phyloP scores from a whole-genome alignment of 2,797 vertebrate genomes.

The Poeciliopsis gracilis region DNA sequence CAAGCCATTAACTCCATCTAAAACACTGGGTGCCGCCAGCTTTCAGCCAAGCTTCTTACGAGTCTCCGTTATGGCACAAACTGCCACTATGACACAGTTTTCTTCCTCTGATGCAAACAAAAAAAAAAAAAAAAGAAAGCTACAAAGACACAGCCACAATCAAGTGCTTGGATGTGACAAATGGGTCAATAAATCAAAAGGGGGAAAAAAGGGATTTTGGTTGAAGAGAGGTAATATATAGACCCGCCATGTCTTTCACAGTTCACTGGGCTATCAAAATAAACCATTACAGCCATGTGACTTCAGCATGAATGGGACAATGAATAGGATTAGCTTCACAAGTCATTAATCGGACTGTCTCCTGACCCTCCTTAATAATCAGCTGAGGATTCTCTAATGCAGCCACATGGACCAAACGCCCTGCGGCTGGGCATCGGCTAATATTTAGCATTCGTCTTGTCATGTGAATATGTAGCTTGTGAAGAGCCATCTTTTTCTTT shows the following conservation, averaged over 20 bases:
- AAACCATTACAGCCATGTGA: slow-evolving; percentile 69
- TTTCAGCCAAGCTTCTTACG: slow-evolving; percentile 47
- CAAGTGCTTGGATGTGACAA: slow-evolving; percentile 57
- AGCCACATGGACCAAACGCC: slow-evolving; percentile 21
- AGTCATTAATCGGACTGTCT: slow-evolving; percentile 66
- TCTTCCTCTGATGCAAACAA: slow-evolving; percentile 18
- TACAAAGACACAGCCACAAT: slow-evolving; percentile 43
- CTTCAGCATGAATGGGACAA: slow-evolving; percentile 69
- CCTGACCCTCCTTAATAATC: slow-evolving; percentile 41
- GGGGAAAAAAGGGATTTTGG: slow-evolving; percentile 51
- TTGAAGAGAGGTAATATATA: slow-evolving; percentile 35
- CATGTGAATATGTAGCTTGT: neutral
- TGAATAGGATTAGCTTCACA: slow-evolving; percentile 74
- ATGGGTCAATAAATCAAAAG: slow-evolving; percentile 63
- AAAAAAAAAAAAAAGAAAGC: slow-evolving; percentile 5
- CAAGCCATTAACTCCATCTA: slow-evolving; percentile 70
- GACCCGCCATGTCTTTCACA: slow-evolving; percentile 54
- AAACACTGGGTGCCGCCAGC: slow-evolving; percentile 56
- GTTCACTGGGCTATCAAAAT: slow-evolving; percentile 64
- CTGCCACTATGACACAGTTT: slow-evolving; percentile 46
- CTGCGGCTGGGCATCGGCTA: neutral
- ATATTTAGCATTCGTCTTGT: neutral
- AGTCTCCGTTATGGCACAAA: slow-evolving; percentile 64
- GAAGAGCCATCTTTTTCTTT: slow-evolving; percentile 4
- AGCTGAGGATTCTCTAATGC: slow-evolving; percentile 36